Evolutionary conservation across 2,888 invertebrate species (phyloP), one percentile per base, ranked within the genome.

Genomic region (Noctua pronuba): DNA sequence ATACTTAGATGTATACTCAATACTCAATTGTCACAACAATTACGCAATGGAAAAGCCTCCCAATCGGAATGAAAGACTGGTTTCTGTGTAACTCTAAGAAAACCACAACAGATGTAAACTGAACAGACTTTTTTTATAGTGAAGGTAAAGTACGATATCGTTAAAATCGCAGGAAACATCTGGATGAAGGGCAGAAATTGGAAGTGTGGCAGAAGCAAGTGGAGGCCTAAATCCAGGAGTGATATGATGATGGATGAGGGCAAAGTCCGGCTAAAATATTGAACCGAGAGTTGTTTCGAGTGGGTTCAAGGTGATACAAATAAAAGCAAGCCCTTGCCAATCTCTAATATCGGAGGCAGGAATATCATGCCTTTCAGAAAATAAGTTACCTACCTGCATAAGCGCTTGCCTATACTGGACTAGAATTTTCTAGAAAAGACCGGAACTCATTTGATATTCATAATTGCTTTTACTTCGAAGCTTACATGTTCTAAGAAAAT

Each of bases 341-440:
- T 7, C 16, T 35, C 18, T 28, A 31, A 46, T 31, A n/a, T 24
- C 28, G 5, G 21, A 38, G n/a, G 58, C n/a, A 73, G 18, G 11
- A n/a, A 6, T 67, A 41, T 24, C 28, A 24, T 18, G 44, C n/a
- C 31, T 28, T 28, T 64, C 16, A 44, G 41, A 1, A 52, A 66
- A 46, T 65, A 49, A 24, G 28, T 64, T 80, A 67, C 65, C 69
- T 71, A 67, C 1, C 13, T 28, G 58, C 28, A n/a, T 55, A 55
- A 18, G 16, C 31, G 60, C 31, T 62, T 31, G 35, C 35, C 28
- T 28, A 28, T 24, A 1, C n/a, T n/a, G n/a, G n/a, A 35, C 2
- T 66, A 70, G 52, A 52, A 65, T 72, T 65, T 55, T 31, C 46
- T 49, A 2, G 46, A 16, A 35, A 21, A 55, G 11, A 49, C 13